A percentile compares a stretch with the other conserved stretches of the same genome.
These are phyloP conservation scores for Scelioninae gen. 2 DNA, from an alignment of 2,888 invertebrate genomes.

Conservation along the genomic window DNA sequence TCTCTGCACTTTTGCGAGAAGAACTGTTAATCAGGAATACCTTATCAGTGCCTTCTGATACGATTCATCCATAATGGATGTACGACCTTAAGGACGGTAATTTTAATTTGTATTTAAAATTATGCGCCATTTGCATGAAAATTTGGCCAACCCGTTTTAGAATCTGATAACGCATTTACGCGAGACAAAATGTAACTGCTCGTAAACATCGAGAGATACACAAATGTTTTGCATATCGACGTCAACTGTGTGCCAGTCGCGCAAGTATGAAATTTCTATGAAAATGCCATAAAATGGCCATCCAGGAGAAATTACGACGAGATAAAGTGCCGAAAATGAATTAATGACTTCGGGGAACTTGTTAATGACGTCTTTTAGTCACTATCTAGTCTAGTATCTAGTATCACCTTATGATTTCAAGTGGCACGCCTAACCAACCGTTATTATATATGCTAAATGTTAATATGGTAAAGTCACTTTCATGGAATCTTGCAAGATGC, in stretches of 20 bases:
- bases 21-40: too few species aligned
- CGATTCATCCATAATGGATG: too few species aligned
- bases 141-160: too few species aligned
- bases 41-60: too few species aligned
- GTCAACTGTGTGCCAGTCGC: slow-evolving; percentile 10
- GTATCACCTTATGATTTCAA: slow-evolving; percentile 15
- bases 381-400: slow-evolving; percentile 13
- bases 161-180: slow-evolving; percentile 7
- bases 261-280: slow-evolving; percentile 37
- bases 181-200: slow-evolving; percentile 16
- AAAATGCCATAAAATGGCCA: slow-evolving; percentile 27
- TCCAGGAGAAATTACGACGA: slow-evolving; percentile 17
- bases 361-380: slow-evolving; percentile 8
- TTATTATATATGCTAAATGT: neutral
- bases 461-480: too few species aligned
- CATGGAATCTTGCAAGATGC: too few species aligned
- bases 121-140: too few species aligned
- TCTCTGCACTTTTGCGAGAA: too few species aligned
- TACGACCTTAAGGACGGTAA: too few species aligned
- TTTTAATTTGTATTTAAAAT: too few species aligned
- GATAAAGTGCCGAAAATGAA: slow-evolving; percentile 43
- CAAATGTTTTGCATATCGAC: slow-evolving; percentile 7
- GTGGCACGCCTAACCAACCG: neutral
- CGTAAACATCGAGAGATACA: slow-evolving; percentile 21
- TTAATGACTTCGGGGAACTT: slow-evolving; percentile 30